Conservation (phyloP, 2,888 invertebrate genomes). For the Clistopyga incitator region DNA sequence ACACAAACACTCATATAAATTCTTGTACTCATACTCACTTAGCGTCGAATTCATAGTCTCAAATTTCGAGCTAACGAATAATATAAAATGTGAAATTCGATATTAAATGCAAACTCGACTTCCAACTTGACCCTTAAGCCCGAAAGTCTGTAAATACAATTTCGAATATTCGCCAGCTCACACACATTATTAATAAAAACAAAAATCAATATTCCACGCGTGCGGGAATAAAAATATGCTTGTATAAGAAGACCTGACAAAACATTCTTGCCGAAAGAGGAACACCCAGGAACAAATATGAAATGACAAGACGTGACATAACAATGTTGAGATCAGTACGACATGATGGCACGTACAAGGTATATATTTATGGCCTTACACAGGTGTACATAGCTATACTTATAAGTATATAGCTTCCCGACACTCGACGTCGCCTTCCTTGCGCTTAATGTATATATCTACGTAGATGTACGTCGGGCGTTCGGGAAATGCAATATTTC, state of each 20-base stretch:
- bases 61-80: no score
- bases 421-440: slow-evolving; percentile 39
- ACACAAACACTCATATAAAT: no score
- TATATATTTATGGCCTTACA: neutral
- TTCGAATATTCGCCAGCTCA: no score
- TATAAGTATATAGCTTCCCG: slow-evolving; percentile 12
- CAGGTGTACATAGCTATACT: neutral
- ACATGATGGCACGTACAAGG: neutral
- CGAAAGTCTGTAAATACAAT: no score
- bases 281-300: neutral
- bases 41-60: no score
- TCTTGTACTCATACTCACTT: no score
- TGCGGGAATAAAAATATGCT: neutral
- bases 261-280: neutral
- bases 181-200: neutral
- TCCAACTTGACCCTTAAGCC: no score
- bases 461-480: slow-evolving; percentile 64
- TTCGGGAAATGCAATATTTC: slow-evolving; percentile 77
- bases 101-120: no score
- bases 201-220: neutral
- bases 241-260: neutral
- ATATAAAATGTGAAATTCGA: no score
- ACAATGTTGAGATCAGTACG: slow-evolving; percentile 9
- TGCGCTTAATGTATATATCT: slow-evolving; percentile 16
- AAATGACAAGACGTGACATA: neutral